Base-by-base conservation (phyloP, 2,888 invertebrate genomes). In the Cyrtodaria siliqua region DNA sequence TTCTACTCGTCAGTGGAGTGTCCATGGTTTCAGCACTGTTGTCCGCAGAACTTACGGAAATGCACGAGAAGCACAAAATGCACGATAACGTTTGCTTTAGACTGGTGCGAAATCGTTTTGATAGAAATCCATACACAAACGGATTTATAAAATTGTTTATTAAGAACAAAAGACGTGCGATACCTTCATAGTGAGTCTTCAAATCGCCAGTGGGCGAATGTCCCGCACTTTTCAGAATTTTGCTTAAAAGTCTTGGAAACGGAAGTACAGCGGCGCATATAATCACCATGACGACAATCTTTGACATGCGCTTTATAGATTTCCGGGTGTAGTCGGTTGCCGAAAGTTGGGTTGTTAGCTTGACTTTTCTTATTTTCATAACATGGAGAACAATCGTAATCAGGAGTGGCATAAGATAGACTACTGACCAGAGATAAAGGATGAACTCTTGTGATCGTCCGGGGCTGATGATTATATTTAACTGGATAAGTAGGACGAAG, bases 91-190 rank as follows among this genome's bases (percentile, higher is more conserved):
- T 72, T 6, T 64, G 49, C 14, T 50, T 59, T 4, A 78, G 16
- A 42, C 80, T 77, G 14, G 40, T 66, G 20, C 76, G 55, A 44
- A 80, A 80, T n/a, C 63, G 57, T 38, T 70, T 59, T 2, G 80
- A 80, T 53, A 80, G 42, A 52, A 80, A 80, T 18, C 66, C 66
- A 26, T 80, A 67, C 20, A 64, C 24, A 14, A 73, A 70, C 23
- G 80, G 80, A 27, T 80, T 80, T 6, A 80, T 63, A 20, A 60
- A 77, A 44, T 73, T 64, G 47, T 80, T 80, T 0, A 62, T 14
- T 2, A 80, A 59, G 40, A 76, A 80, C 8, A 80, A 29, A 16
- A 76, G 20, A 20, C 70, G 26, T 0, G 80, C 55, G 20, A 76
- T 69, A 16, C 62, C 55, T 6, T n/a, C 44, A 23, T 73, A 73